Base-by-base conservation (phyloP, 2,888 invertebrate genomes). In the Quadroppia sp. region DNA sequence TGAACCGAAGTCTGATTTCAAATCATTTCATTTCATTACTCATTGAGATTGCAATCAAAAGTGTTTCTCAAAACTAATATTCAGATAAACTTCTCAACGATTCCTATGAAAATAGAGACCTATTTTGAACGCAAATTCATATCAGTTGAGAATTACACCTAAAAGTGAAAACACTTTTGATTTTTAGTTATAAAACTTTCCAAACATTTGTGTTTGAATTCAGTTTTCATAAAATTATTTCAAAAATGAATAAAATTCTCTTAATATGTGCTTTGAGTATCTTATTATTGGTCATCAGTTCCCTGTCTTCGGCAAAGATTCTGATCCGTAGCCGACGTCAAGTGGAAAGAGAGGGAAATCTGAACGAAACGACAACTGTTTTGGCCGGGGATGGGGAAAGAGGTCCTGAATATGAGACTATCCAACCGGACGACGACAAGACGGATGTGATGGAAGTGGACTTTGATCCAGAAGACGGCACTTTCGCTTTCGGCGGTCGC, bases 391-490 rank as follows among this genome's bases (percentile, higher is more conserved):
- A 67, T 15, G 20, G 42, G 17, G 67, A 67, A 40, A 1, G 23
- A 1, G 42, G 9, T 15, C 1, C 15, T 23, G 67, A 67, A 2
- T 61, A n/a, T 17, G 61, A 61, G 32, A n/a, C n/a, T 17, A 42
- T 67, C 7, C 40, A 3, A 20, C n/a, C 36, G 15, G 42, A 36
- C 23, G 42, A 64, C 20, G 36, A 25, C 64, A 64, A 36, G 20
- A 67, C 67, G 40, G 67, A 67, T 67, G 67, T 67, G n/a, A 42
- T 67, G 67, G 67, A 67, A 67, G 67, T 67, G 7, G 67, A 67
- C 42, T 67, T 67, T 20, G 42, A 67, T 42, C 67, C 20, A 67
- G 36, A 67, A 2, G 67, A 67, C 25, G 67, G 67, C 3, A 67
- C 67, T 7, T 67, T 67, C 36, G 25, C 40, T 1, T 67, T 67